phyloP scores from a whole-genome alignment of 1,140 invertebrate genomes.

The Sitobion miscanthi region DNA sequence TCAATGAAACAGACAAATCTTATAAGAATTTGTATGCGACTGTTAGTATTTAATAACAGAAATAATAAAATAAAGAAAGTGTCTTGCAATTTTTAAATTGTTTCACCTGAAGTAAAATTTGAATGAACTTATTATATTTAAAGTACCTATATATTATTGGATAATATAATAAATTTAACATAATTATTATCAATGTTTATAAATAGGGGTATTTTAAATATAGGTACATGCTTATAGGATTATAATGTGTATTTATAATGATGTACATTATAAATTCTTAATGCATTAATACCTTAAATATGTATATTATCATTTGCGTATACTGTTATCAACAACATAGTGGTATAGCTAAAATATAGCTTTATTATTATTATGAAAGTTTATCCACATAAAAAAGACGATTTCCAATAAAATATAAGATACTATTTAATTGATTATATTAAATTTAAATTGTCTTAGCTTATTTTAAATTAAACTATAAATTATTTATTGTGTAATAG shows the following conservation, averaged over 20 bases:
- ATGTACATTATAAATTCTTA: not conserved
- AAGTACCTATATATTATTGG: not conserved
- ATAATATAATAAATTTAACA: no score
- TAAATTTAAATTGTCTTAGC: no score
- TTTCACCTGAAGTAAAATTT: not conserved
- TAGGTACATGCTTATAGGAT: not conserved
- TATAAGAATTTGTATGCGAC: not conserved
- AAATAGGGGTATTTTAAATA: not conserved
- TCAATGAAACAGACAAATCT: not conserved
- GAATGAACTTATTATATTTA: not conserved
- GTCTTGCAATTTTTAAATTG: not conserved
- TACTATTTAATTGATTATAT: no score
- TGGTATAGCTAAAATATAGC: no score
- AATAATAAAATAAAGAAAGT: not conserved
- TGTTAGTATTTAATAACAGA: not conserved
- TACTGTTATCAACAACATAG: no score
- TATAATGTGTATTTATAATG: not conserved
- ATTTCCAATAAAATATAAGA: no score
- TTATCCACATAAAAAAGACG: no score
- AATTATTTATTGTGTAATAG: no score
- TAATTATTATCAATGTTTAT: not conserved
- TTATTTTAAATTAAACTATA: no score
- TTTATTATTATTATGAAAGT: no score
- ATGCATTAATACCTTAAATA: no score
- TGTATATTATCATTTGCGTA: no score